Evolutionary conservation across 2,888 invertebrate genomes (phyloP), one percentile per base, ranked within the genome.

Genomic region (Electrophaes corylata): DNA sequence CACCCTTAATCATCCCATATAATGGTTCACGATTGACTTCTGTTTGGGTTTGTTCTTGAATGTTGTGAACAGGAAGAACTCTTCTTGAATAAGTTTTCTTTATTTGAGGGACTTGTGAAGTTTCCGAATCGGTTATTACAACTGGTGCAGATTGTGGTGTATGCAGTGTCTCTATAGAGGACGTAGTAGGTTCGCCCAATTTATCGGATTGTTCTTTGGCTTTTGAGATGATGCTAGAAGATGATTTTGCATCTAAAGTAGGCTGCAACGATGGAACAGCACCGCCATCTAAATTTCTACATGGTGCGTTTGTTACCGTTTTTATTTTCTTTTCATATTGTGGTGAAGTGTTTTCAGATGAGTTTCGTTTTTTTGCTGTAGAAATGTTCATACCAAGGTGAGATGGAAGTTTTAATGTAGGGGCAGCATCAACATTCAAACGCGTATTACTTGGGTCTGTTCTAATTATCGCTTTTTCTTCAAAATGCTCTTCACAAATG

Each of bases 401-500:
- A 2, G 6, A 8, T n/a, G 47, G 61, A 29, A 54, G 50, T 20
- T 54, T 55, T 11, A 49, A 46, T 39, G 41, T 56, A 14, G 56
- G 59, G 5, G 46, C 4, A 26, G 49, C 46, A 12, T 31, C 31
- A 46, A 11, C 10, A n/a, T 8, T 4, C 29, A 55, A 39, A 10
- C 11, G 50, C 31, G 16, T 54, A 23, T 19, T 47, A 35, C 4
- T 3, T 1, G 31, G 20, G 12, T 50, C 41, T 3, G n/a, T 12
- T 47, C 10, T 43, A 51, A 44, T 47, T 43, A 48, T 29, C 11
- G 47, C 12, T 5, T 8, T 14, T 8, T 50, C 29, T 14, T 54
- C 53, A 37, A 60, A 63, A 35, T 60, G 63, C 12, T 41, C 45
- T 49, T 60, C 57, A 33, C 63, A 60, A 35, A 60, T 44, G 40